Base-by-base conservation (phyloP, 2,888 invertebrate species). In the Epistrophella euchroma region DNA sequence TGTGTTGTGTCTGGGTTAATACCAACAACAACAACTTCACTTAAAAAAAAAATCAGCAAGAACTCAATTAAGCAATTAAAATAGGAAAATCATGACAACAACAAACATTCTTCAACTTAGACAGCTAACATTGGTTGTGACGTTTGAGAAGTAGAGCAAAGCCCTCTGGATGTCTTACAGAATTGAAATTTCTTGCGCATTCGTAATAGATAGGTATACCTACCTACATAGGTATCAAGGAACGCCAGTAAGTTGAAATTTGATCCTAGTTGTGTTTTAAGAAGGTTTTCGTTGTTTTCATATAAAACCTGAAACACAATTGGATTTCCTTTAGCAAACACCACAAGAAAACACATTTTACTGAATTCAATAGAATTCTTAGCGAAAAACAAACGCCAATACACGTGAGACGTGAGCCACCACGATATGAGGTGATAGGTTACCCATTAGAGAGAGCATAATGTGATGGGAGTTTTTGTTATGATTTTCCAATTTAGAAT, bases 11-110 rank as follows among this genome's bases (percentile, higher is more conserved):
- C 10, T 58, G 50, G 22, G 60, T 64, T 19, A 68, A 28, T 62
- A 19, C 15, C 11, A 75, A 74, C 64, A 37, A 28, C 64, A 66
- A 50, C 71, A 64, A 56, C 50, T 73, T 47, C 55, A 19, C 19
- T 64, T 52, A 66, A 66, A 70, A 76, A 62, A 80, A 85, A 81
- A 85, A 76, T 74, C 71, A 86, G 37, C 77, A 62, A 74, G 64
- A 58, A 66, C 71, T 86, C 82, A 86, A 82, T 86, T 82, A 82
- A 82, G 78, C 86, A 82, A 82, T 86, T 85, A 85, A 80, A 84
- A 85, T 52, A 75, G 66, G 60, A 81, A 80, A 77, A 50, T 58
- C 35, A 37, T 56, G 45, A 64, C 52, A 64, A 66, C 32, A 52
- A 45, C n/a, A 64, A 62, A 52, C 25, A 66, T 52, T 13, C 56